phyloP scores from a whole-genome alignment of 2,113 vertebrate species.

The Varanus salvator region DNA sequence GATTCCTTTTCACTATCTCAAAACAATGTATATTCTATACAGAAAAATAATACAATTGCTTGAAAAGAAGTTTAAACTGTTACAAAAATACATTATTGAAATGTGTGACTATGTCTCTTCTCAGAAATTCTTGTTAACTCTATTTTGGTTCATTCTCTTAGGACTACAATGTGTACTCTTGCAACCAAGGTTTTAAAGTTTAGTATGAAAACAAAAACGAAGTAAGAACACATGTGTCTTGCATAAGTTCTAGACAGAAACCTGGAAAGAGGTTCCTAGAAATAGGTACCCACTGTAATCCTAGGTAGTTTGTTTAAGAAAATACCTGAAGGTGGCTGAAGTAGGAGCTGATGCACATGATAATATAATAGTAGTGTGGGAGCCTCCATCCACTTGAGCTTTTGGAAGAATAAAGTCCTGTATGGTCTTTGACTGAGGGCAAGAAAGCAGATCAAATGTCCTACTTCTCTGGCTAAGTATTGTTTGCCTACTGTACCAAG shows the following conservation, averaged over 20 bases:
- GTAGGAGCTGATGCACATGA: constrained; percentile 1
- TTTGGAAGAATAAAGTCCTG: constrained; percentile 43
- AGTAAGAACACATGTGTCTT: neutral
- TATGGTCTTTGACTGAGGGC: constrained; percentile 25
- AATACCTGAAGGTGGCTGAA: constrained; percentile 8
- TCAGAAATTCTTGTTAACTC: neutral
- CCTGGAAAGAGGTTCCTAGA: neutral
- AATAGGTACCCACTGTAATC: constrained; percentile 22
- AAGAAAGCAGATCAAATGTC: neutral
- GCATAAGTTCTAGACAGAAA: constrained; percentile 20
- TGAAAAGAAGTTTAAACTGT: neutral
- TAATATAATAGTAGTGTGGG: neutral
- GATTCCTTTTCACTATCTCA: neutral
- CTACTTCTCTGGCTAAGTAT: constrained; percentile 15
- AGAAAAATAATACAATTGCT: neutral
- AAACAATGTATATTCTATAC: neutral
- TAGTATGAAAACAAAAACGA: neutral
- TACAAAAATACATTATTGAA: neutral
- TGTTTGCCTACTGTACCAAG: constrained; percentile 40
- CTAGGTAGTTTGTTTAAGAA: constrained; percentile 35
- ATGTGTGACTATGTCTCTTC: neutral
- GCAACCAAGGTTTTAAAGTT: neutral
- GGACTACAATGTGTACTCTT: neutral
- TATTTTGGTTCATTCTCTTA: neutral
- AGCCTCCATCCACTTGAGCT: constrained; percentile 21